Evolutionary conservation across 2,888 invertebrate species (phyloP), one percentile per base, ranked within the genome.

Genomic region (Neoascia interrupta): DNA sequence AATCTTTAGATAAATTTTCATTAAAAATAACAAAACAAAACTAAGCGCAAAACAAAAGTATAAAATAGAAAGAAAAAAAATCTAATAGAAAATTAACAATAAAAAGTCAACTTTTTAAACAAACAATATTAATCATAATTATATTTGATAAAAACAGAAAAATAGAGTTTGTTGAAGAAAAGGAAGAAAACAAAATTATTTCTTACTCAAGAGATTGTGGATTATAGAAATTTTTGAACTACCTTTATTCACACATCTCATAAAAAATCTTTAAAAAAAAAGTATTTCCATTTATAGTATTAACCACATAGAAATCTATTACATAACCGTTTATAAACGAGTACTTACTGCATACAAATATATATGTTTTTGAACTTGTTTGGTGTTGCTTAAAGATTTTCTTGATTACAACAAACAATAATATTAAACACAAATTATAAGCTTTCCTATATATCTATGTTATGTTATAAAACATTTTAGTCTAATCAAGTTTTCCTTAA

Each of bases 1-100:
- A 86, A 75, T n/a, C 85, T 85, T 80, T 86, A 86, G 86, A 84
- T 84, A 86, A 86, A 87, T 86, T 86, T 85, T 85, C 85, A 86
- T 83, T 83, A 81, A 81, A 84, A 74, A 66, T 84, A 74, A 54
- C 63, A 51, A 81, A 79, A 53, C 63, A 61, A 82, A 84, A 66
- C 47, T 43, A 64, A 34, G 53, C 51, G 64, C 70, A 72, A 37
- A 72, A 47, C n/a, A 58, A 64, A 64, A 53, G 31, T 39, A 41
- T 39, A 58, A 74, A 54, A 80, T 79, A 76, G 81, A 60, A 36
- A 51, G 31, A 76, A 61, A 66, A 61, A 68, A 70, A 68, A 60
- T 68, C 39, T 74, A 73, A 82, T 74, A 81, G 81, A 73, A 75
- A 73, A 81, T 72, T 72, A 72, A 63, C 54, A 73, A 53, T 60